Percentiles rank a stretch among this genome's conserved stretches.
phyloP scores from a whole-genome alignment of 2,113 vertebrate genomes.

The Pedetes capensis region DNA sequence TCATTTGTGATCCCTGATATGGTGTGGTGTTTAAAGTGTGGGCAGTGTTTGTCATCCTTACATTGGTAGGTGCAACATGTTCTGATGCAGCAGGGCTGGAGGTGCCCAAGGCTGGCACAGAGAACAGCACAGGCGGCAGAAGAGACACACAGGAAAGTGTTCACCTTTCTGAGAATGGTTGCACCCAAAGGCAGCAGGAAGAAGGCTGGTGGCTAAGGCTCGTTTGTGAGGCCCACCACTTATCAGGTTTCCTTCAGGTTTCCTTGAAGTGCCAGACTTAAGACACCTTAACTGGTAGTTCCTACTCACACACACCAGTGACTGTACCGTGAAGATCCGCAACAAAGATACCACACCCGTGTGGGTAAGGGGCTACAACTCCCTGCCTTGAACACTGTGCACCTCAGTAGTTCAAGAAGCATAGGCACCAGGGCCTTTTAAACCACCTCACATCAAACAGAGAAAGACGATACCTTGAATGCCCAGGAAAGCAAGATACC shows the following conservation, averaged over 20 bases:
- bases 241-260: background rate
- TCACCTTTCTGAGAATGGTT: background rate
- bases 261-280: background rate
- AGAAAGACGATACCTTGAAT: background rate
- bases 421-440: background rate
- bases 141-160: background rate
- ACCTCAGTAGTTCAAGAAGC: background rate
- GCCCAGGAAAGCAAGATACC: constrained; percentile 23
- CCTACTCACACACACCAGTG: background rate
- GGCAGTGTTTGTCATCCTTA: background rate
- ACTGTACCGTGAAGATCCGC: background rate
- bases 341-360: background rate
- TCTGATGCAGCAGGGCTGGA: background rate
- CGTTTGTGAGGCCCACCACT: background rate
- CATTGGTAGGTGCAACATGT: background rate
- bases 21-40: background rate
- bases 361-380: background rate
- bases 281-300: background rate
- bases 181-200: background rate
- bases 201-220: background rate
- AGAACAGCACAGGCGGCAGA: background rate
- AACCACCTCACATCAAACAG: background rate
- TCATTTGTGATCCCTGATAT: background rate
- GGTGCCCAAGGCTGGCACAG: background rate
- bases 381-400: background rate